A percentile compares a stretch with the other conserved stretches of the same genome.
phyloP scores from a whole-genome alignment of 2,797 vertebrate species.

The Delichon dasypus region DNA sequence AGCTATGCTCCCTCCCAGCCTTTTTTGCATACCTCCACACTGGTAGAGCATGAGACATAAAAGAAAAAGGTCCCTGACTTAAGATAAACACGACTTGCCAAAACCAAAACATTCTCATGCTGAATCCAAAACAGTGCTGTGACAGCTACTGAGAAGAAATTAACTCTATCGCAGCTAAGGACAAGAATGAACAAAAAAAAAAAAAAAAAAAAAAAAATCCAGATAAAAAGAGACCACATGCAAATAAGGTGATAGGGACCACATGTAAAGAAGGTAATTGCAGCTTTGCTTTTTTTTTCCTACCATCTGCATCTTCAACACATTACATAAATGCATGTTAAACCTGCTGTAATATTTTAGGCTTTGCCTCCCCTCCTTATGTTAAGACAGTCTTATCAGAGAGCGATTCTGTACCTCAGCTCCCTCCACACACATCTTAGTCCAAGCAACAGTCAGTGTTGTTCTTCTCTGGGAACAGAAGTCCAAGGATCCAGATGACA shows the following conservation, averaged over 20 bases:
- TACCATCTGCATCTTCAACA: background rate
- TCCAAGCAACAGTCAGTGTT: background rate
- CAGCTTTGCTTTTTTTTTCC: background rate
- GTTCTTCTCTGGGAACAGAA: conserved; percentile 48
- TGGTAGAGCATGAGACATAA: background rate
- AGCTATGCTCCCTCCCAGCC: background rate
- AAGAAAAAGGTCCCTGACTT: background rate
- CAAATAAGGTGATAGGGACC: background rate
- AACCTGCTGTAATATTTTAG: background rate
- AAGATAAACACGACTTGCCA: background rate
- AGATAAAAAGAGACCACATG: background rate
- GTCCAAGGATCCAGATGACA: conserved; percentile 50
- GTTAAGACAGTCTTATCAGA: background rate
- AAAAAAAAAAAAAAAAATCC: background rate
- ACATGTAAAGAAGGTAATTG: background rate
- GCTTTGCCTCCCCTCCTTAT: background rate
- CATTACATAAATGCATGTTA: rapidly evolving
- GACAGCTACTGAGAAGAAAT: background rate
- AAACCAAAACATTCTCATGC: background rate
- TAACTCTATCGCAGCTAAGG: background rate
- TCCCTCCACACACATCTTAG: background rate
- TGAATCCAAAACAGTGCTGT: background rate
- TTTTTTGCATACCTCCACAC: background rate
- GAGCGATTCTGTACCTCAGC: background rate
- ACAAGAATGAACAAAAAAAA: background rate